Evolutionary conservation across 2,113 vertebrate genomes (phyloP), one percentile per base, ranked within the genome.

Genomic region (Noctilio leporinus): DNA sequence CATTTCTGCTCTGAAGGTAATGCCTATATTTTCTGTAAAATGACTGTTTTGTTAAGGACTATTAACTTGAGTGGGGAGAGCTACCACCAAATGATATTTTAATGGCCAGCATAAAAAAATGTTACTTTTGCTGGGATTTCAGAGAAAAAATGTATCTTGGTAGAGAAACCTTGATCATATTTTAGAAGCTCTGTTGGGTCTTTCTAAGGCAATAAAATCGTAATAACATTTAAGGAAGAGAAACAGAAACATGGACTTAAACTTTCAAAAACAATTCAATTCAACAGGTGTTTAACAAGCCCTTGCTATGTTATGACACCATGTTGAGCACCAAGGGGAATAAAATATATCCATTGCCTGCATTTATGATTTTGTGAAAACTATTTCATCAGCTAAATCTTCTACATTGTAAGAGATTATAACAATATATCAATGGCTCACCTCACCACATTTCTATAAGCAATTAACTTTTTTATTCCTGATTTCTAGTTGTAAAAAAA

Each of bases 21-120:
- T 78, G 43, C 10, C 22, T 30, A 2, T 17, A 26, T 95, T 95
- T 97, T 69, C 64, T 35, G 2, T 45, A 59, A 22, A 53, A 67
- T 69, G 38, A 28, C 7, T 96, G 93, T 62, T 96, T 97, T 78
- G 95, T 55, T 95, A 91, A 97, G 47, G 82, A 8, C 3, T 94
- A 84, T 72, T 89, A 89, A 70, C 93, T 96, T 65, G 4, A 62
- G 5, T 9, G 57, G 40, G 16, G 49, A 75, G 38, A 95, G 55
- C 0, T 84, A 81, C 83, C 94, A 95, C 51, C 57, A 93, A 97
- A 94, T 95, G 84, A 93, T 67, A 92, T 90, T 90, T 78, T 96
- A 92, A 95, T 53, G 86, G 49, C 75, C 59, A 67, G 51, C 8
- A 70, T 77, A 26, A 83, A 96, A 96, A 92, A 88, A 11, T 93